Percentiles rank a stretch among this genome's conserved stretches.
Evolutionary conservation across 2,888 invertebrate genomes (phyloP).

Genomic region (Andrena flavipes): DNA sequence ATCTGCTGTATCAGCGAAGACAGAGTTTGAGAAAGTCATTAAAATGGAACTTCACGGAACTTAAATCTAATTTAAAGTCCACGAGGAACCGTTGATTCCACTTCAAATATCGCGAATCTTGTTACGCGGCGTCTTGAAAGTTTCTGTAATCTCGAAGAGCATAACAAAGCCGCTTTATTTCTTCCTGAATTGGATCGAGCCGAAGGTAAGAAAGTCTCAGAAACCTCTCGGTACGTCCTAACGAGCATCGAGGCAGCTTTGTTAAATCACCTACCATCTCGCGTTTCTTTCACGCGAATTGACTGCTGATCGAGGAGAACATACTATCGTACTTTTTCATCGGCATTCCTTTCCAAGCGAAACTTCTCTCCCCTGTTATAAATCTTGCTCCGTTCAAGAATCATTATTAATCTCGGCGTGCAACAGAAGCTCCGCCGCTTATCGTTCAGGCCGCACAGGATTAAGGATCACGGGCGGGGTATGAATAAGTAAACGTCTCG

Average conservation of each 20-base stretch:
- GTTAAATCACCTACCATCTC: background rate
- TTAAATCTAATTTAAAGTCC: slow-evolving; percentile 6
- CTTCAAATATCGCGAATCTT: background rate
- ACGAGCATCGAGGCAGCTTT: background rate
- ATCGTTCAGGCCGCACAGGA: too few species aligned
- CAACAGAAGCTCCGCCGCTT: too few species aligned
- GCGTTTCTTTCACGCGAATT: background rate
- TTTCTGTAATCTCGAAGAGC: slow-evolving; percentile 7
- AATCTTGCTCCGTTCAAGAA: background rate
- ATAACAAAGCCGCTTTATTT: background rate
- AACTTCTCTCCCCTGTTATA: background rate
- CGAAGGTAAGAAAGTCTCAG: background rate
- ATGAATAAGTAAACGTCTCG: background rate
- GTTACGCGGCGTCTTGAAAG: slow-evolving; percentile 1
- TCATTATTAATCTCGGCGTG: too few species aligned
- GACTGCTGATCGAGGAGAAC: background rate
- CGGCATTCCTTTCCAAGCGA: background rate
- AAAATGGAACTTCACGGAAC: background rate
- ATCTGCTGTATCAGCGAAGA: background rate
- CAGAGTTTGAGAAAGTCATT: background rate
- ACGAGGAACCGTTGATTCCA: background rate
- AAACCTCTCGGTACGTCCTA: background rate
- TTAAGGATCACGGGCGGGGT: background rate
- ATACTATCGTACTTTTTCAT: background rate
- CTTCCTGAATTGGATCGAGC: background rate